Evolutionary conservation across 2,797 vertebrate genomes (phyloP), one percentile per base, ranked within the genome.

Genomic region (Oophaga sylvatica): DNA sequence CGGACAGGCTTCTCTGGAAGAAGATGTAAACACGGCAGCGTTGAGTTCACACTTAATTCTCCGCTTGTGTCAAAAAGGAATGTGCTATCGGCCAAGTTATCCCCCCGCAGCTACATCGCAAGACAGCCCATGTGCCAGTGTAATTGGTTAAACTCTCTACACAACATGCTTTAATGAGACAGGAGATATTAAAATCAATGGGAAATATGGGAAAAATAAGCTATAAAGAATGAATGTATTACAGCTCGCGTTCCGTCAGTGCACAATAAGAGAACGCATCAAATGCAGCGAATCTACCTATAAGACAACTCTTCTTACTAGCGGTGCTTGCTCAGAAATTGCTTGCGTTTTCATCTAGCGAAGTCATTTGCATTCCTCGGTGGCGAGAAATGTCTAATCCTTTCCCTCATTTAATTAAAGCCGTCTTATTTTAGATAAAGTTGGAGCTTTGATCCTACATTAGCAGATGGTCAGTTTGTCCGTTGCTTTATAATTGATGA

Each of bases 331-430:
- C 81, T 67, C n/a, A n/a, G 48, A 67, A 78, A 59, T 20, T 65
- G 7, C 62, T 73, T 22, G 17, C 9, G 68, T 83, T 62, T 78
- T 76, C 29, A 85, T 20, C 78, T 15, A 62, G 57, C 5, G n/a
- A 31, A 57, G 29, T 67, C 31, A 81, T 81, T 89, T 84, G 53
- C 86, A 90, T 86, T 80, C 83, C 62, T 53, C 65, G 41, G 29
- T 80, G 78, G 70, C 73, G 48, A 59, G 77, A 35, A 35, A 68
- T 87, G 82, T 86, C 29, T 71, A 70, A 80, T 87, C 62, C 56
- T 85, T 87, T 62, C 41, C 63, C 29, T 45, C 60, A 22, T 13
- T 89, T 87, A 90, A 90, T 90, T 88, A 85, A 85, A 78, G 87
- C 45, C 75, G 48, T 83, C 80, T 67, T 76, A 62, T 85, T 84